Percentiles rank a stretch among this genome's conserved stretches.
These are phyloP conservation scores for Erannis defoliaria DNA, from an alignment of 2,888 invertebrate genomes.

Conservation along the genomic window DNA sequence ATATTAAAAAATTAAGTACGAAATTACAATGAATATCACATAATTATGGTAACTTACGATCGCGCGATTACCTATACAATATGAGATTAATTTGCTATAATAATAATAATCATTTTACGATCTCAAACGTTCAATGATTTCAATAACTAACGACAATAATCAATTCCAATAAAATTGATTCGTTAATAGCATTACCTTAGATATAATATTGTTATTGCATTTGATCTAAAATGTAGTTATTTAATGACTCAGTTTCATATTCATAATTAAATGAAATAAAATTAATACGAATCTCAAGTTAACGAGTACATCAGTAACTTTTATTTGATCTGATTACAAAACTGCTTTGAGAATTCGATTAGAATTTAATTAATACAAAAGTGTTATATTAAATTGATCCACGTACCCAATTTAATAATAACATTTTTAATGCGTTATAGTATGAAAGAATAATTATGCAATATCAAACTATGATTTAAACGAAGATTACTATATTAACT, in stretches of 20 bases:
- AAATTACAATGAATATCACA: not conserved
- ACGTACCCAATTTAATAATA: too few species aligned
- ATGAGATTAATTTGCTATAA: too few species aligned
- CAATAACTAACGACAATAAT: not conserved
- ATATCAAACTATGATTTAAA: too few species aligned
- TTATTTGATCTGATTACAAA: not conserved
- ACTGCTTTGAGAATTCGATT: not conserved
- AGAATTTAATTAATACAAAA: not conserved
- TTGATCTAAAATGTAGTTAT: not conserved
- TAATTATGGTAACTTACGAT: too few species aligned
- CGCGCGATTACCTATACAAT: too few species aligned
- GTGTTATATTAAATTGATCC: too few species aligned
- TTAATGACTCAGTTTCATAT: not conserved
- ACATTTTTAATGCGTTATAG: too few species aligned
- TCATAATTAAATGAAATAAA: not conserved
- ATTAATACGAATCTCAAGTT: not conserved
- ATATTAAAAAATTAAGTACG: not conserved
- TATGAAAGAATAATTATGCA: too few species aligned
- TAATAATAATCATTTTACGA: too few species aligned
- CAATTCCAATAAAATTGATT: not conserved
- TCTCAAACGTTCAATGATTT: not conserved
- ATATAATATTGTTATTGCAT: not conserved
- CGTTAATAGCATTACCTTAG: not conserved
- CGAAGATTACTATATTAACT: too few species aligned
- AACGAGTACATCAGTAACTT: not conserved